Base-by-base conservation (phyloP, 1,140 invertebrate genomes). In the Drosophila jambulina region DNA sequence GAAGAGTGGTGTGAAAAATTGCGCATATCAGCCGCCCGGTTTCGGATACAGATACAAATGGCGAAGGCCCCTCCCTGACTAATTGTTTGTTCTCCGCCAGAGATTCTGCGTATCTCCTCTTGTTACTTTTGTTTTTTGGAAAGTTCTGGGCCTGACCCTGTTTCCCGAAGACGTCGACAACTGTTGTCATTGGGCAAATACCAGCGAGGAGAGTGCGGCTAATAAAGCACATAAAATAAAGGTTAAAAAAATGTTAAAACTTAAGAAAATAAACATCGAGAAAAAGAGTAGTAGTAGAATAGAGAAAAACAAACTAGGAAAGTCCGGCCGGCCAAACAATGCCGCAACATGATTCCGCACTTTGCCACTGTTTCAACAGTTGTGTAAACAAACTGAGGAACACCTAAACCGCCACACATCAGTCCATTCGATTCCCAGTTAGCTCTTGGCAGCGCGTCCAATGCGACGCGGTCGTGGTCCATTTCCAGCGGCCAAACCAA, bases 71-170 rank as follows among this genome's bases (percentile, higher is more conserved):
- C 64, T 69, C 78, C 77, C 76, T 88, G 80, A 88, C 84, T 84
- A 88, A 88, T 90, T 90, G 84, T 87, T 90, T 88, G 60, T 64
- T 78, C 76, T 69, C 42, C 57, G 70, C 68, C 38, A 38, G 53
- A 54, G 58, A 54, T 54, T 61, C 56, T 56, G 61, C 65, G 57
- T 59, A 45, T 67, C 54, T 77, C 38, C 75, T 32, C 49, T 25
- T 38, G 21, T 58, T 63, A 34, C 38, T 58, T 56, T 46, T 38
- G 19, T 29, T 51, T 19, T 82, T 86, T 77, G 71, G 84, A 88
- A 90, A 90, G 84, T 88, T 88, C 80, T 87, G 49, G 72, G 67
- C 45, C 57, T 84, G 83, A 88, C 83, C 83, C 78, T 88, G 86
- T 87, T 87, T 86, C 38, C 80, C 57, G 15, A 27, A 57, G 63